Percentiles rank a stretch among this genome's conserved stretches.
phyloP scores from a whole-genome alignment of 2,888 invertebrate species.

The Oscheius sp. region DNA sequence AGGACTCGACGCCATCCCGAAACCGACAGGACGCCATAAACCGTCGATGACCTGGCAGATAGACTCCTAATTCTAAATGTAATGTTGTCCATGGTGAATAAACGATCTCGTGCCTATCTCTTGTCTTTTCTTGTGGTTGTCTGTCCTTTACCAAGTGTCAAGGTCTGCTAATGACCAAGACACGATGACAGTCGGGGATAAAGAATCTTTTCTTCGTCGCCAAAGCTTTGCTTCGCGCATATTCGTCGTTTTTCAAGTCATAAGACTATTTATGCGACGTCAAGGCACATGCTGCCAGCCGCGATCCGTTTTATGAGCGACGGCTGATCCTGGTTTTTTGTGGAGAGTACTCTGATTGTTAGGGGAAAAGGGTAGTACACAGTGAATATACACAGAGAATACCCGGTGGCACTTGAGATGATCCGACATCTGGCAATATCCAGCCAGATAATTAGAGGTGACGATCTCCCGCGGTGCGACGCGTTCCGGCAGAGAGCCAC shows the following conservation, averaged over 20 bases:
- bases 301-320: slow-evolving; percentile 13
- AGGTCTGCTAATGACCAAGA: slow-evolving; percentile 27
- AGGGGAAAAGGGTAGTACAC: no score
- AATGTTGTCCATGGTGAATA: no score
- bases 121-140: background rate
- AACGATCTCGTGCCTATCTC: no score
- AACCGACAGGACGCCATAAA: no score
- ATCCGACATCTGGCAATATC: slow-evolving; percentile 24
- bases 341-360: no score
- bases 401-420: background rate
- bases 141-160: slow-evolving; percentile 16
- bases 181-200: background rate
- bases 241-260: slow-evolving; percentile 5
- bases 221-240: slow-evolving; percentile 19
- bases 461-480: slow-evolving; percentile 2
- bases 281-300: slow-evolving; percentile 7
- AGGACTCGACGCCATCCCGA: no score
- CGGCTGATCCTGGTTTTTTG: background rate
- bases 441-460: slow-evolving; percentile 8
- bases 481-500: slow-evolving; percentile 14
- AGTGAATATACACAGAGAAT: no score
- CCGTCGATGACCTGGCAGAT: no score
- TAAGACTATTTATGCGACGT: slow-evolving; percentile 12
- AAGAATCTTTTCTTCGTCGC: background rate
- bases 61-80: no score